Conservation (phyloP, 1,140 invertebrate genomes). For the Brachionus asplanchnoidis region DNA sequence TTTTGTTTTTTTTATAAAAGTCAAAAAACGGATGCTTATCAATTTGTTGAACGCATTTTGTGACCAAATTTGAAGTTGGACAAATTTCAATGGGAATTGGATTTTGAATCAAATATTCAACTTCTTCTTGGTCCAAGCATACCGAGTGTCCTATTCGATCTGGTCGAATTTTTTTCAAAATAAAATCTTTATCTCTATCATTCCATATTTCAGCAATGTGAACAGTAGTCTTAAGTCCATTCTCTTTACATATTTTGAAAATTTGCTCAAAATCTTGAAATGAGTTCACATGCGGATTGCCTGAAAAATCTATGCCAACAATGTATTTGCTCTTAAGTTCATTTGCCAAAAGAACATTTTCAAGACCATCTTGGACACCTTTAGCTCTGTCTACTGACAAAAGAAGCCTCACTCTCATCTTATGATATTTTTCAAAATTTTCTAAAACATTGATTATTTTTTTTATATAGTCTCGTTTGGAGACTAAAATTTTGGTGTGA, state of each 20-base stretch:
- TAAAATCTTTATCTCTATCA: not conserved
- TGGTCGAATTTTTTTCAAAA: slow-evolving; percentile 22
- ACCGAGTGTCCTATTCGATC: slow-evolving; percentile 28
- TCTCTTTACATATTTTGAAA: not conserved
- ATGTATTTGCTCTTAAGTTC: not conserved
- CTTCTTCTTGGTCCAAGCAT: not conserved
- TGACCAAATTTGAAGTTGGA: slow-evolving; percentile 40
- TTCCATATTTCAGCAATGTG: slow-evolving; percentile 24
- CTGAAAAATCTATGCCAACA: slow-evolving; percentile 32
- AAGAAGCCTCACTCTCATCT: slow-evolving; percentile 15
- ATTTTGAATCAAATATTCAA: not conserved
- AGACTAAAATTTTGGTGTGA: not conserved
- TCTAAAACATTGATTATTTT: not conserved
- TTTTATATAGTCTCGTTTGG: not conserved
- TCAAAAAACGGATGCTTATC: slow-evolving; percentile 26
- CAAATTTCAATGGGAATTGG: slow-evolving; percentile 35
- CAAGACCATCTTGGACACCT: not conserved
- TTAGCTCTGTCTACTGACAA: slow-evolving; percentile 31
- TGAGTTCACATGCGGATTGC: not conserved
- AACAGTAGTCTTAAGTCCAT: not conserved
- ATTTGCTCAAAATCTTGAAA: not conserved
- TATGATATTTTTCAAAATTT: not conserved
- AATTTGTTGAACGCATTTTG: not conserved
- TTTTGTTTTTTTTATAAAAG: not conserved
- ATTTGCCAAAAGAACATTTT: slow-evolving; percentile 4